Evolutionary conservation across 2,113 vertebrate genomes (phyloP), one percentile per base, ranked within the genome.

Genomic region (Menura novaehollandiae): DNA sequence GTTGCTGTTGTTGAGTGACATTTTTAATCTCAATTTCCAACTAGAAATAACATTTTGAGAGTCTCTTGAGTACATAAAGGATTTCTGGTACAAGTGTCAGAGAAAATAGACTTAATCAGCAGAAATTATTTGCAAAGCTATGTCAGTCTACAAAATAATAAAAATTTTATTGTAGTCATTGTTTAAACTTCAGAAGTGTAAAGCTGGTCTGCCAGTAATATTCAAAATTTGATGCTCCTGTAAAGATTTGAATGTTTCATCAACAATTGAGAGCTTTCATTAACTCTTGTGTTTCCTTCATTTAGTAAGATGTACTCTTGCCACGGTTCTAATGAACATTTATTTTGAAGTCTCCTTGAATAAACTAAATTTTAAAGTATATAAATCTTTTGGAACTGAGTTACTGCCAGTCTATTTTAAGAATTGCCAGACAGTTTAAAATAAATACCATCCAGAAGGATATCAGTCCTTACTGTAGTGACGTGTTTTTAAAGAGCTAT

Each of bases 21-120:
- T 89, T 96, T 96, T 95, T 95, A 91, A 96, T 96, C 71, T 91
- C 67, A 51, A 6, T 90, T 91, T 93, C 35, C 84, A 84, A 52
- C 35, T 71, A 91, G 63, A 94, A 95, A 84, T 73, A 74, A 80
- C 52, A 74, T 88, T 85, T 91, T 76, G 37, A 67, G 39, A 91
- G 22, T 23, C 82, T 88, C 46, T 86, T 75, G 35, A 80, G 39
- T 77, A 55, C 37, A 83, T 39, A 71, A 77, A 94, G 15, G 20
- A 59, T 83, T 91, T 88, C 59, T 88, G 47, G 33, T 89, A 69
- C 51, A 85, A 89, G 55, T 63, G 55, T 76, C 60, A 88, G 46
- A 80, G 43, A 94, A 94, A 94, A 91, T 22, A 66, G 67, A 82
- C 44, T 83, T 91, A 76, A 89, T 82, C 71, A 74, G 46, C 59